A percentile compares a stretch with the other conserved stretches of the same genome.
Conservation (phyloP, 2,113 vertebrate genomes). For the Tupaia chinensis region DNA sequence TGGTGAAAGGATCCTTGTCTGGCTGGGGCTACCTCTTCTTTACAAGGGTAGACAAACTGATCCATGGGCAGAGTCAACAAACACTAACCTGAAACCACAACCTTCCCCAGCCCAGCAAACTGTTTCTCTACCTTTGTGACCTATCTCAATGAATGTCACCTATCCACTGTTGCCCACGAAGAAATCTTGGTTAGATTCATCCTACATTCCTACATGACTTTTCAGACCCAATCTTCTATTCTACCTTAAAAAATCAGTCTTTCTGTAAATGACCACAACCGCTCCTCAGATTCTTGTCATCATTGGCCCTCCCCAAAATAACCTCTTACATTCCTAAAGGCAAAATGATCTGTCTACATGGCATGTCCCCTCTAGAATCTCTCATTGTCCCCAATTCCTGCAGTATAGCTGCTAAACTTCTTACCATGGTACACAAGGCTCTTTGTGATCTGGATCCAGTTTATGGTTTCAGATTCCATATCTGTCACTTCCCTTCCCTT, state of each 20-base stretch:
- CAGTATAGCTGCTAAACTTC: neutral
- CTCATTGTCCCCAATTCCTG: neutral
- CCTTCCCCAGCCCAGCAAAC: neutral
- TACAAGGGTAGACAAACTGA: neutral
- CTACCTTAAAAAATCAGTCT: neutral
- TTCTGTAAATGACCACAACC: neutral
- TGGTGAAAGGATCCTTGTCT: neutral
- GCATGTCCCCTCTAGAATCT: neutral
- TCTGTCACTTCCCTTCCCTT: neutral
- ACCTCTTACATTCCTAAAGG: neutral
- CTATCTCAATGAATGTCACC: neutral
- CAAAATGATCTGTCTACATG: neutral
- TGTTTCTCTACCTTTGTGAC: neutral
- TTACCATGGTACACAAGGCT: neutral
- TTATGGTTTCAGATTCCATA: neutral
- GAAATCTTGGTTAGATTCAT: neutral
- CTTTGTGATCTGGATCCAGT: slow-evolving; percentile 1
- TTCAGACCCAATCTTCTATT: neutral
- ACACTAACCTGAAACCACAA: neutral
- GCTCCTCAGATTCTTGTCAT: neutral
- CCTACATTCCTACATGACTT: neutral
- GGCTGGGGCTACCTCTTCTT: neutral
- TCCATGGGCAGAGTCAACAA: neutral
- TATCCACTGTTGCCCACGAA: neutral
- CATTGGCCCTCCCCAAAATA: neutral